Percentiles rank a stretch among this genome's conserved stretches.
These are phyloP conservation scores for Caenorhabditis sp. DNA, from an alignment of 2,888 invertebrate species.

Conservation along the genomic window DNA sequence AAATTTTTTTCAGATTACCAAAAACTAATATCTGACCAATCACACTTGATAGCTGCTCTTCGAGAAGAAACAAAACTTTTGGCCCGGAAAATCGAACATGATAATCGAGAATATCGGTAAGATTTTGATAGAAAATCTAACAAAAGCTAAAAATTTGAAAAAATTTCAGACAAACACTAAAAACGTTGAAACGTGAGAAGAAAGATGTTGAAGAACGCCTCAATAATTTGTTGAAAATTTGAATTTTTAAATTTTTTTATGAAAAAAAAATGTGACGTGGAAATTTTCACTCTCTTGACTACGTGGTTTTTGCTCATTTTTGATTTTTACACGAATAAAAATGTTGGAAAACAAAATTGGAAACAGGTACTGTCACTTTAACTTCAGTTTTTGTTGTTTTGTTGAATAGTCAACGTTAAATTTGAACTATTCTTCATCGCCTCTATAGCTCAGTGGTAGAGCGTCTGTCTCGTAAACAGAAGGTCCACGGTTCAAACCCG, in stretches of 20 bases:
- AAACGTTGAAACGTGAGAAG: slow-evolving; percentile 31
- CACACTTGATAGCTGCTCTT: slow-evolving; percentile 48
- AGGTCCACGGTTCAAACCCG: slow-evolving; percentile 57
- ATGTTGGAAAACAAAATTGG: not conserved
- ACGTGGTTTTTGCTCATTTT: not conserved
- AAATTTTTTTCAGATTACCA: slow-evolving; percentile 45
- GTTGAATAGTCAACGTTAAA: no score
- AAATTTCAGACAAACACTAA: slow-evolving; percentile 19
- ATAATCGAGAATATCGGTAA: slow-evolving; percentile 41
- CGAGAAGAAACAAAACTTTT: slow-evolving; percentile 48
- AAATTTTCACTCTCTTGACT: not conserved
- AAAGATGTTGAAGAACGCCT: slow-evolving; percentile 31
- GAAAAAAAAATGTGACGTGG: not conserved
- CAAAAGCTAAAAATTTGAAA: slow-evolving; percentile 3
- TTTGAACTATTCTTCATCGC: no score
- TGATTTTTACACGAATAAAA: not conserved
- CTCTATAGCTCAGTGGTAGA: slow-evolving; percentile 60
- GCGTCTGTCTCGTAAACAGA: slow-evolving; percentile 63
- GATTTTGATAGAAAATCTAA: not conserved
- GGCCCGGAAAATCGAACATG: slow-evolving; percentile 41
- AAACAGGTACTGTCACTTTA: not conserved
- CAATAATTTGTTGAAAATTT: slow-evolving; percentile 26
- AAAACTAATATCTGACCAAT: slow-evolving; percentile 47
- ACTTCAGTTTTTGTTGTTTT: no score
- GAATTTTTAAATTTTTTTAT: not conserved